Evolutionary conservation across 2,797 vertebrate genomes (phyloP), one percentile per base, ranked within the genome.

Genomic region (Emydoidea blandingii): DNA sequence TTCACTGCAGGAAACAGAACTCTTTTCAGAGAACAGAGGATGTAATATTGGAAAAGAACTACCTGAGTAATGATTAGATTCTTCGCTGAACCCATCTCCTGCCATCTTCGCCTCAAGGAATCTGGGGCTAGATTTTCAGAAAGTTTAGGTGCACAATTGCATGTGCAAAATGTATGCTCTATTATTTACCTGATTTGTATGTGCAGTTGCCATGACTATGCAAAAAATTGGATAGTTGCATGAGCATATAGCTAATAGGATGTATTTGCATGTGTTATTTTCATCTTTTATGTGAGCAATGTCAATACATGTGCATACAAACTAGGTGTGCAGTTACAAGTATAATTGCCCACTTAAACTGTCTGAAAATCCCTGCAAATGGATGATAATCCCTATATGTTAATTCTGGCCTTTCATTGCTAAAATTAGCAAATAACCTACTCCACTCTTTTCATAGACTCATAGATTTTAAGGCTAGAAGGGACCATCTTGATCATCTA

Each of bases 281-380:
- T 25, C 25, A 16, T 19, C 81, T 47, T 78, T 78, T 47, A 78
- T 18, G 9, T 15, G 76, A 93, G 14, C 41, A 44, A 25, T 0
- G 0, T 23, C 29, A 44, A 44, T 37, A 74, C n/a, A 41, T 0
- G 0, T 23, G 31, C 23, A 3, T 54, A 81, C 9, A 3, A 65
- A 0, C 0, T 27, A 44, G 79, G 6, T 0, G 0, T 78, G 41
- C 25, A 79, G 12, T 81, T 86, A 47, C 1, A 2, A 50, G n/a
- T 52, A 41, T 9, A 44, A 27, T 2, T 34, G 84, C 15, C n/a
- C 37, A 88, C 86, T 1, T 0, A 15, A 59, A 15, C 68, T 65
- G 68, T 82, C 84, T 41, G 78, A 15, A 47, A 86, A n/a, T 6
- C 80, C 1, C 91, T 44, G 74, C 44, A 57, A 50, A 49, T 15